Conservation (phyloP, 1,140 invertebrate species). For the Lasioglossum baleicum region DNA sequence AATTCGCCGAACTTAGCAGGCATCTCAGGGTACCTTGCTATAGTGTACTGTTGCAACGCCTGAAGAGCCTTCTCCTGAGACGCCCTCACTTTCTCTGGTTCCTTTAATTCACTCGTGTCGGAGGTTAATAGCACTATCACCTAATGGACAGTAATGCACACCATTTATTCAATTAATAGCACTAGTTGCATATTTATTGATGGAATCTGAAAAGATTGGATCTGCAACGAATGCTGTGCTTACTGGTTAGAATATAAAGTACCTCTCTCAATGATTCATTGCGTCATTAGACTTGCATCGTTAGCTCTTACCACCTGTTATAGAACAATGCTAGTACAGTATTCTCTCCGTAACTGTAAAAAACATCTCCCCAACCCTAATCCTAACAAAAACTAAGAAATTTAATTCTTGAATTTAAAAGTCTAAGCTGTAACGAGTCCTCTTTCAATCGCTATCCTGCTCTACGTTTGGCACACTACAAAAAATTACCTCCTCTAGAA, state of each 20-base stretch:
- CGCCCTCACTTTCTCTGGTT: slow-evolving; percentile 93
- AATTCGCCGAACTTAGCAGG: slow-evolving; percentile 97
- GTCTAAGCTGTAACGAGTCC: no score
- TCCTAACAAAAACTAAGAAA: no score
- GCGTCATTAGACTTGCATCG: background rate
- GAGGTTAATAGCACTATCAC: slow-evolving; percentile 96
- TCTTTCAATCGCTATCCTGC: no score
- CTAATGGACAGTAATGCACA: slow-evolving; percentile 45
- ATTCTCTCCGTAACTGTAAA: no score
- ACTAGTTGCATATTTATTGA: background rate
- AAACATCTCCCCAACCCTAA: no score
- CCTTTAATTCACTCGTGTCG: slow-evolving; percentile 94
- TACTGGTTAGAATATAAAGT: no score
- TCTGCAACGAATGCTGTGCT: background rate
- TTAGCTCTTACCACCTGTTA: no score
- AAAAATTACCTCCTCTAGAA: no score
- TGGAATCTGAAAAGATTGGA: background rate
- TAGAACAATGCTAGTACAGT: no score
- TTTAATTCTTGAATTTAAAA: no score
- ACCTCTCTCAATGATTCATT: background rate
- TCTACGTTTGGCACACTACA: no score
- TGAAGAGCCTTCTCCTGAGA: slow-evolving; percentile 96
- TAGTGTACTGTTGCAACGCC: slow-evolving; percentile 94
- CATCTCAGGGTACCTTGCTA: slow-evolving; percentile 93
- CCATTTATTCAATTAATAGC: background rate